Percentiles rank a stretch among this genome's conserved stretches.
Evolutionary conservation across 2,797 vertebrate species (phyloP).

Genomic region (Acrossocheilus fasciatus): DNA sequence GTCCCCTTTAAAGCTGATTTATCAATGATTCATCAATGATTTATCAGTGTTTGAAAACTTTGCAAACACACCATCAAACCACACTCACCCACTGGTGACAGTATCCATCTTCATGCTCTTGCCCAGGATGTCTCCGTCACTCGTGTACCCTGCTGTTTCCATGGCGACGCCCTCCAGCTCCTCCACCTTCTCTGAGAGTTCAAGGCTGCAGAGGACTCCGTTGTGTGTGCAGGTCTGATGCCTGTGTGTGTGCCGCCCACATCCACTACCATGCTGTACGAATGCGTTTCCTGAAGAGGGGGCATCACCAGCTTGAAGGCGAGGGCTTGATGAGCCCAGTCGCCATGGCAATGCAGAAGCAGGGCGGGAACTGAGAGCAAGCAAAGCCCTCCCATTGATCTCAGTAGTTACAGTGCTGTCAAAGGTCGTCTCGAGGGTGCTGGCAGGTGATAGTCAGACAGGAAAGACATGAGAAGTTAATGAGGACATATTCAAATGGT

Average conservation of each 20-base stretch:
- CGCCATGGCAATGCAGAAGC: slow-evolving; percentile 82
- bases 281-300: slow-evolving; percentile 77
- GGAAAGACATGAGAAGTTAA: background rate
- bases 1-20: background rate
- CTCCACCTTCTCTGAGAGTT: slow-evolving; percentile 74
- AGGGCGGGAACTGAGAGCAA: slow-evolving; percentile 77
- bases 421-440: slow-evolving; percentile 87
- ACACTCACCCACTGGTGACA: slow-evolving; percentile 82
- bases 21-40: background rate
- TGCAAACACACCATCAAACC: background rate
- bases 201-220: slow-evolving; percentile 74
- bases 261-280: slow-evolving; percentile 65
- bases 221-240: slow-evolving; percentile 73
- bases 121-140: slow-evolving; percentile 84
- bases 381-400: slow-evolving; percentile 81
- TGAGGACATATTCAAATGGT: background rate
- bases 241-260: slow-evolving; percentile 55
- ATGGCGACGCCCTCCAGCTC: slow-evolving; percentile 77
- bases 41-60: background rate
- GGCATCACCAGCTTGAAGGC: slow-evolving; percentile 88
- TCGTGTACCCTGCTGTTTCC: slow-evolving; percentile 84
- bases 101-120: slow-evolving; percentile 82
- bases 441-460: slow-evolving; percentile 56
- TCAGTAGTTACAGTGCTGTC: slow-evolving; percentile 86
- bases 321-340: slow-evolving; percentile 82